Evolutionary conservation across 2,888 invertebrate species (phyloP).

Genomic region (Frankliniella fusca): DNA sequence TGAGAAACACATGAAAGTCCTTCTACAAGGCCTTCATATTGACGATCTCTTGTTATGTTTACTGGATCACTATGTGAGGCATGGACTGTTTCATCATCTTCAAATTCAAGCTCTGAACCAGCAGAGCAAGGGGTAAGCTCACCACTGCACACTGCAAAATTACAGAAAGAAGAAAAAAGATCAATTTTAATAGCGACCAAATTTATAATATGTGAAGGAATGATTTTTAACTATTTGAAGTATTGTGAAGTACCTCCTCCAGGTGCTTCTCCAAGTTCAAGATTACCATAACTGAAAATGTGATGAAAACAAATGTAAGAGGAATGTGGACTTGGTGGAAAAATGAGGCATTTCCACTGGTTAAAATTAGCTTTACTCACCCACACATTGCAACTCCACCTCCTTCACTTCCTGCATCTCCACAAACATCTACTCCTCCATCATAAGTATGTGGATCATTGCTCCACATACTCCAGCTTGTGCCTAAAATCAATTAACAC

Average conservation of each 20-base stretch:
- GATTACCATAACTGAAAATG: neutral
- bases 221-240: conserved; percentile 35
- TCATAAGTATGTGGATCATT: neutral
- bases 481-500: neutral
- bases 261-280: conserved; percentile 6
- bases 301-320: neutral
- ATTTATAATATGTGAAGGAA: neutral
- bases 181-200: neutral
- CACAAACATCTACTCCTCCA: conserved; percentile 5
- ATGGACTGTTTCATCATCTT: conserved; percentile 31
- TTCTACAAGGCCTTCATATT: neutral
- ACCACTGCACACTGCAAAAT: conserved; percentile 49
- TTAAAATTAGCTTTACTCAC: conserved; percentile 2
- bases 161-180: conserved; percentile 26
- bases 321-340: neutral
- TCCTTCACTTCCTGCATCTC: conserved; percentile 12
- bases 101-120: conserved; percentile 51
- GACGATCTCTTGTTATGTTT: conserved; percentile 28
- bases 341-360: neutral
- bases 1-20: neutral
- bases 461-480: conserved; percentile 10
- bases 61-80: conserved; percentile 30
- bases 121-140: conserved; percentile 66
- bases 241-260: conserved; percentile 34
- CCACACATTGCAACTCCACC: conserved; percentile 10